Percentiles rank a stretch among this genome's conserved stretches.
Evolutionary conservation across 2,888 invertebrate genomes (phyloP).

Genomic region (Merodon equestris): DNA sequence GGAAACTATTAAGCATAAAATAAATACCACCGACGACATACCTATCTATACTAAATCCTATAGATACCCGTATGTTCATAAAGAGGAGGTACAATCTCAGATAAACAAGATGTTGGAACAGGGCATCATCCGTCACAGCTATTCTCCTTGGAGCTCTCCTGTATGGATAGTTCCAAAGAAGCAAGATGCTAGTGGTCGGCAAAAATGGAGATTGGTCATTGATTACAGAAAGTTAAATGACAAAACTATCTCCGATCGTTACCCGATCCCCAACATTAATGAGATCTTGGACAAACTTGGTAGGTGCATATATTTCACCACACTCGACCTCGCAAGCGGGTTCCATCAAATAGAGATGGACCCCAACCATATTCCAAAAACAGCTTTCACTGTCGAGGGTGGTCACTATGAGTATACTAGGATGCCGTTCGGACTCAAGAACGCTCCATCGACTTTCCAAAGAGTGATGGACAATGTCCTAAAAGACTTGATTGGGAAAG

Average conservation of each 20-base stretch:
- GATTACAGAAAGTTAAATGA: slow-evolving; percentile 36
- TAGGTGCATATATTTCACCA: slow-evolving; percentile 21
- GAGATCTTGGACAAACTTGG: slow-evolving; percentile 29
- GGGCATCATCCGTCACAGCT: slow-evolving; percentile 9
- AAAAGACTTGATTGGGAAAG: slow-evolving; percentile 6
- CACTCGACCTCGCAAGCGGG: slow-evolving; percentile 23
- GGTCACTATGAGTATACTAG: slow-evolving; percentile 21
- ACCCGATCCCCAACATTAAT: slow-evolving; percentile 26
- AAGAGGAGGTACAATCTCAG: no score
- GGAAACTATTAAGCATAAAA: no score
- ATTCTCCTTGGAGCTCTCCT: slow-evolving; percentile 31
- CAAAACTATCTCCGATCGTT: slow-evolving; percentile 15
- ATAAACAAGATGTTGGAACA: slow-evolving; percentile 18
- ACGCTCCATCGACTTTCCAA: slow-evolving; percentile 23
- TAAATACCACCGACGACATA: no score
- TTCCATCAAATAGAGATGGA: slow-evolving; percentile 43
- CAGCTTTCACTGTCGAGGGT: slow-evolving; percentile 16
- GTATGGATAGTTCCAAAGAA: slow-evolving; percentile 42
- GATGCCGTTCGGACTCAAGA: slow-evolving; percentile 21
- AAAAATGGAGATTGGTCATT: slow-evolving; percentile 30
- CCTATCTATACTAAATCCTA: no score
- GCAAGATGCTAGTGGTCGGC: slow-evolving; percentile 11
- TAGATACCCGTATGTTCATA: no score
- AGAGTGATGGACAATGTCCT: slow-evolving; percentile 23
- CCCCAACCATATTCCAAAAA: slow-evolving; percentile 15